These are phyloP conservation scores for Drosophila navojoa DNA, from an alignment of 1,140 invertebrate genomes.

Conservation along the genomic window DNA sequence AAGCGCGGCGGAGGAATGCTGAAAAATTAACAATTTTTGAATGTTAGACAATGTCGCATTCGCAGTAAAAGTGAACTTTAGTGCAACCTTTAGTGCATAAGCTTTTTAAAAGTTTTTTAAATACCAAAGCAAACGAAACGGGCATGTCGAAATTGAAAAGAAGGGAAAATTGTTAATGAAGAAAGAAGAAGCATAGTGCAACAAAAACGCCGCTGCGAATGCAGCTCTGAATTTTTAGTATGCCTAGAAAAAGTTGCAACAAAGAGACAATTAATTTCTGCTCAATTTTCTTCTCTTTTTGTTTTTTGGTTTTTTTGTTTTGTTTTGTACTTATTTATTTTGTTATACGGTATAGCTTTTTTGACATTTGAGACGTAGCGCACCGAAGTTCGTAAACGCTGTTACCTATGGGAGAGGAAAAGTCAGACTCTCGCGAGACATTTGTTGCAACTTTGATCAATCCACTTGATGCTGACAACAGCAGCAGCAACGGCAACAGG, in stretches of 20 bases:
- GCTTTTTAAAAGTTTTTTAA: neutral
- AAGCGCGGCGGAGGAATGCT: constrained; percentile 45
- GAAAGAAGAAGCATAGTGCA: constrained; percentile 38
- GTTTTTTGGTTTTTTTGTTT: constrained; percentile 10
- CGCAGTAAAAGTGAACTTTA: neutral
- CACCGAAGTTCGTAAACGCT: constrained; percentile 43
- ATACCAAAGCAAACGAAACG: neutral
- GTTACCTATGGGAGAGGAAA: constrained; percentile 77
- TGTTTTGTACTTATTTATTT: constrained; percentile 17
- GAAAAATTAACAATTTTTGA: constrained; percentile 28
- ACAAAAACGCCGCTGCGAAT: constrained; percentile 37
- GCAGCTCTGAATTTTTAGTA: constrained; percentile 19
- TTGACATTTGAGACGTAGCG: constrained; percentile 36
- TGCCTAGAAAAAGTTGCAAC: constrained; percentile 2
- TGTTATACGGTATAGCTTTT: constrained; percentile 26
- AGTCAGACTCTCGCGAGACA: constrained; percentile 61
- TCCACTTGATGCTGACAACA: constrained; percentile 15
- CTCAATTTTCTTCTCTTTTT: constrained; percentile 26
- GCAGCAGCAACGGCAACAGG: constrained; percentile 6
- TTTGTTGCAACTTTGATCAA: constrained; percentile 64
- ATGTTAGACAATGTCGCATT: neutral
- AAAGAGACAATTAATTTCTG: constrained; percentile 16
- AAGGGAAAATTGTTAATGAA: neutral
- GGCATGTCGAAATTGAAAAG: constrained; percentile 49
- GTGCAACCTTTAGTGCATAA: too few species aligned